phyloP scores from a whole-genome alignment of 2,797 vertebrate genomes.

The Nasua narica region DNA sequence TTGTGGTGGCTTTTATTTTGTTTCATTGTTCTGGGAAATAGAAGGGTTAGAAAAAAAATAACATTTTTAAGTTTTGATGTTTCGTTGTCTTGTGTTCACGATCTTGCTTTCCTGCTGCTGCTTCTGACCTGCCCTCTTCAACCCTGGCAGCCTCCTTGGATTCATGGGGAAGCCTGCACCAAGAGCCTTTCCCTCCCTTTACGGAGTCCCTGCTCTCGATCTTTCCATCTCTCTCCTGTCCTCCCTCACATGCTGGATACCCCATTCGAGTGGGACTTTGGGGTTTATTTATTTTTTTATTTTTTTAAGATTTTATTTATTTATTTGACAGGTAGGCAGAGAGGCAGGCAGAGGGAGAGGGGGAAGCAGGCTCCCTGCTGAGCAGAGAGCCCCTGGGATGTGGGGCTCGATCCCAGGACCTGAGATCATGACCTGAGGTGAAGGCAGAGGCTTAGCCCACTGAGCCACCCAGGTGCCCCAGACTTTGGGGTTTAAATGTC shows the following conservation, averaged over 20 bases:
- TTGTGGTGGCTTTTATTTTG: neutral
- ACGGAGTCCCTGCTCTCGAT: neutral
- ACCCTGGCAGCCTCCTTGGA: fast-evolving
- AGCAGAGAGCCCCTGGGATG: no score
- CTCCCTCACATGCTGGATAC: neutral
- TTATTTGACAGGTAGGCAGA: no score
- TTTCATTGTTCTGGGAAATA: neutral
- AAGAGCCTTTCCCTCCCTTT: neutral
- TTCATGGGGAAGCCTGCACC: neutral
- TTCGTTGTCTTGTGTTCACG: neutral
- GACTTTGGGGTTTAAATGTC: neutral
- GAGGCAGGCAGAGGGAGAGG: no score
- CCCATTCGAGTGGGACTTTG: no score
- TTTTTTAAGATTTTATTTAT: no score
- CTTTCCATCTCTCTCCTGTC: neutral
- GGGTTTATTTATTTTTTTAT: neutral
- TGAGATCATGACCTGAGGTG: no score
- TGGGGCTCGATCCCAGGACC: no score
- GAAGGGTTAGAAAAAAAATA: neutral
- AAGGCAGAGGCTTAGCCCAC: no score
- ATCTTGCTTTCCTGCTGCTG: neutral
- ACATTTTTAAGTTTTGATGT: neutral
- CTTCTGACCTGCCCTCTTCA: neutral
- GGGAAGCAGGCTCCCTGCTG: no score
- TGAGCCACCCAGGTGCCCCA: no score